These are phyloP conservation scores for Araneus ventricosus DNA, from an alignment of 1,140 invertebrate genomes.

Conservation along the genomic window DNA sequence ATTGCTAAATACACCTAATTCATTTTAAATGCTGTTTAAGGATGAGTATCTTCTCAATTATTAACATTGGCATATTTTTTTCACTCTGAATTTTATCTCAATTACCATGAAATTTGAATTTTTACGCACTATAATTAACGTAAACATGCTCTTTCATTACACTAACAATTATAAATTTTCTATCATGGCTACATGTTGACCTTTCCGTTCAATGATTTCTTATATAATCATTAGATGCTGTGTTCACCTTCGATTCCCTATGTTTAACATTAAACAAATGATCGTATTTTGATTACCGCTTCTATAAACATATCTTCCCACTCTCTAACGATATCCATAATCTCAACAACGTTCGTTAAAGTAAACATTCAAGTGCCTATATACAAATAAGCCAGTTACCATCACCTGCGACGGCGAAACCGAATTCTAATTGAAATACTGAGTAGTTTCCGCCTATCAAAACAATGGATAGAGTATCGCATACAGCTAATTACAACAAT, in stretches of 20 bases:
- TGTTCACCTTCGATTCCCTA: background rate
- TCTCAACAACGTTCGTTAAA: background rate
- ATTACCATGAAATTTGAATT: no score
- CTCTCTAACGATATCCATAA: background rate
- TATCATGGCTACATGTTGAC: no score
- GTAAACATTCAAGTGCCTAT: background rate
- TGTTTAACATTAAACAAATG: background rate
- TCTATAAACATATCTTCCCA: background rate
- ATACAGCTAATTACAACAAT: background rate
- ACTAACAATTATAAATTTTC: no score
- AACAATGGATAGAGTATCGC: background rate
- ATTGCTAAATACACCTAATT: no score
- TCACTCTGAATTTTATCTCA: no score
- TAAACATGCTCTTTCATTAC: no score
- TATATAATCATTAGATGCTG: background rate
- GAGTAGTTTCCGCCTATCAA: background rate
- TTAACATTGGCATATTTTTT: no score
- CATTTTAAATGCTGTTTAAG: no score
- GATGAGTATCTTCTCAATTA: no score
- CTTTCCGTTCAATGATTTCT: no score
- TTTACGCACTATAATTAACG: no score
- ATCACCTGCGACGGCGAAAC: background rate
- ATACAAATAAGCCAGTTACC: background rate
- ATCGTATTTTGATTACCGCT: background rate
- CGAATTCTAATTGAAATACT: conserved; percentile 30